A percentile compares a stretch with the other conserved stretches of the same genome.
phyloP scores from a whole-genome alignment of 1,140 invertebrate species.

The Geopemphigus sp. region DNA sequence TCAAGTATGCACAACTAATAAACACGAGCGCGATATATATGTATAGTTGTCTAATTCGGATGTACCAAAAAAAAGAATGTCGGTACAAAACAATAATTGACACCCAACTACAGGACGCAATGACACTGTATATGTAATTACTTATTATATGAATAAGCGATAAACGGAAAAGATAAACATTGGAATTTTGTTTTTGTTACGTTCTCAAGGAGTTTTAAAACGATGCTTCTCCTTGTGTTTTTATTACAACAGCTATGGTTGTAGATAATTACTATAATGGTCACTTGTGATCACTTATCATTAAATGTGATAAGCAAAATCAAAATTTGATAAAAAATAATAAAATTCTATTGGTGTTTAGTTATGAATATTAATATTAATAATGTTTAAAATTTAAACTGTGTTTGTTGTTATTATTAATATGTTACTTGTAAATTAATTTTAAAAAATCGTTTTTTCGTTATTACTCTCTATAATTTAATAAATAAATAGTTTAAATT shows the following conservation, averaged over 20 bases:
- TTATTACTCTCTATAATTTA: too few relatives aligned
- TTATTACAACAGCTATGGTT: background rate
- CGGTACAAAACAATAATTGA: background rate
- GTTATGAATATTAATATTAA: too few relatives aligned
- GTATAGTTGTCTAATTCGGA: background rate
- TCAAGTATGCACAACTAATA: background rate
- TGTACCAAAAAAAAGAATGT: background rate
- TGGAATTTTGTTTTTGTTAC: constrained; percentile 32
- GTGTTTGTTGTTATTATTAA: too few relatives aligned
- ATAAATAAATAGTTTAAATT: background rate
- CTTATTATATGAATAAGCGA: background rate
- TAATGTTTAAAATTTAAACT: too few relatives aligned
- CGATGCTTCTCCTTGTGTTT: background rate
- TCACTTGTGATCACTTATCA: background rate
- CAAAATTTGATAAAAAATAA: background rate
- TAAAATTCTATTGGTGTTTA: too few relatives aligned
- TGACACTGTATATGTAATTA: background rate
- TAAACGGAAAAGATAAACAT: constrained; percentile 48
- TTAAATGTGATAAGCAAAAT: too few relatives aligned
- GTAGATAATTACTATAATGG: too few relatives aligned
- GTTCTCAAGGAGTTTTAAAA: constrained; percentile 13
- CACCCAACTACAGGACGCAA: background rate
- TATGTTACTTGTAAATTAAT: too few relatives aligned
- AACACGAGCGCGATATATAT: background rate
- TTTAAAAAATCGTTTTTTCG: too few relatives aligned